Conservation (phyloP, 2,797 vertebrate species). For the Urosaurus nigricauda region DNA sequence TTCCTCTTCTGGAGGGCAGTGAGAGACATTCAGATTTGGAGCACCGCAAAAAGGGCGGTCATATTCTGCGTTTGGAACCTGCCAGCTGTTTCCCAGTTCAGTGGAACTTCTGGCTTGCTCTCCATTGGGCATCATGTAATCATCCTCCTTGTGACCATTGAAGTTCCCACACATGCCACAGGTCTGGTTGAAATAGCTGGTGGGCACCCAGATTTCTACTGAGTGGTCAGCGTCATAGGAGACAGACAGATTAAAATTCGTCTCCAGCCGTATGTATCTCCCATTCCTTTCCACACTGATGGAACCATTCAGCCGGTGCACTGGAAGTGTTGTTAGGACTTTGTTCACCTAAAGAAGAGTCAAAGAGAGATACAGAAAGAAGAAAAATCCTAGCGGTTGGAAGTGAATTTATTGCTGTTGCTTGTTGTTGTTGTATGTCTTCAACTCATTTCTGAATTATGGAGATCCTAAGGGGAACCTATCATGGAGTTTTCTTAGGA, state of each 20-base stretch:
- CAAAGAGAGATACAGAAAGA: background rate
- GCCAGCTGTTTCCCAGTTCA: constrained; percentile 81
- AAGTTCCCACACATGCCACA: constrained; percentile 91
- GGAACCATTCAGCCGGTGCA: constrained; percentile 67
- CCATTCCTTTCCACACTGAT: constrained; percentile 77
- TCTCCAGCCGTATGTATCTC: constrained; percentile 78
- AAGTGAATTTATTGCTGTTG: no score
- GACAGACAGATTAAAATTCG: constrained; percentile 80
- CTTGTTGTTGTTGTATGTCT: no score
- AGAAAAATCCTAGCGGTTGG: background rate
- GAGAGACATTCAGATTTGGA: background rate
- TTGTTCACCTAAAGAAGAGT: constrained; percentile 81
- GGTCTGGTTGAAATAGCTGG: constrained; percentile 78
- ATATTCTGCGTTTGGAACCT: constrained; percentile 50
- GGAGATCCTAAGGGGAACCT: no score
- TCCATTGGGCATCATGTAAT: constrained; percentile 77
- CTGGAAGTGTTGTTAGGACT: constrained; percentile 82
- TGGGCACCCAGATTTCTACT: constrained; percentile 82
- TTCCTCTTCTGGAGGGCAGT: constrained; percentile 77
- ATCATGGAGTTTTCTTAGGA: no score
- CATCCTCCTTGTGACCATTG: constrained; percentile 79
- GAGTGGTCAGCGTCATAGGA: constrained; percentile 81
- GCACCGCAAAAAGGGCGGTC: constrained; percentile 73
- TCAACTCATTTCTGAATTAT: no score
- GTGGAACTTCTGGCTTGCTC: constrained; percentile 65